Evolutionary conservation across 2,888 invertebrate genomes (phyloP).

Genomic region (Baccha elongata): DNA sequence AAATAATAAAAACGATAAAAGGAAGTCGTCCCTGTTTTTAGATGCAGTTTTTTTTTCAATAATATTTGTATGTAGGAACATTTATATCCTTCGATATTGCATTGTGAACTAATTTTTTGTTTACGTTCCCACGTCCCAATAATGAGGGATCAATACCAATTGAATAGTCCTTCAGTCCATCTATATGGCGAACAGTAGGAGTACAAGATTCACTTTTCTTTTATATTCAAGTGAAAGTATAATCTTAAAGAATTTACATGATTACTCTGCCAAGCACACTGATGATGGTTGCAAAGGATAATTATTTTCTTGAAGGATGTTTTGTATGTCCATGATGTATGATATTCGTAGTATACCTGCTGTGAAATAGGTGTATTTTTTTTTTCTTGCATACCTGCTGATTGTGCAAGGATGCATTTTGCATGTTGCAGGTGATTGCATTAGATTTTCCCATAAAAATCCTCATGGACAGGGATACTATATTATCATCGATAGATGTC

Average conservation of each 20-base stretch:
- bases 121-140: conserved; percentile 75
- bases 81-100: conserved; percentile 45
- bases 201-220: conserved; percentile 60
- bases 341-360: conserved; percentile 46
- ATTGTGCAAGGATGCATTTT: conserved; percentile 52
- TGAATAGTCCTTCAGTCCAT: conserved; percentile 45
- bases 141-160: conserved; percentile 71
- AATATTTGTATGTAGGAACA: too few species aligned
- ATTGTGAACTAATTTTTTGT: conserved; percentile 73
- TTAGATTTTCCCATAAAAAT: conserved; percentile 58
- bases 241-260: conserved; percentile 69
- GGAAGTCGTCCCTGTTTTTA: conserved; percentile 51
- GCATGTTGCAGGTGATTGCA: conserved; percentile 72
- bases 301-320: conserved; percentile 52
- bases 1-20: conserved; percentile 22
- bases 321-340: neutral
- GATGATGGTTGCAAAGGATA: conserved; percentile 31
- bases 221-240: conserved; percentile 57
- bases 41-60: conserved; percentile 36
- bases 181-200: conserved; percentile 3
- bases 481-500: conserved; percentile 11
- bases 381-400: conserved; percentile 28
- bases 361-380: conserved; percentile 51
- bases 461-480: neutral
- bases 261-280: conserved; percentile 67